These are phyloP conservation scores for Mechanitis mazaeus DNA, from an alignment of 2,888 invertebrate genomes.

Conservation along the genomic window DNA sequence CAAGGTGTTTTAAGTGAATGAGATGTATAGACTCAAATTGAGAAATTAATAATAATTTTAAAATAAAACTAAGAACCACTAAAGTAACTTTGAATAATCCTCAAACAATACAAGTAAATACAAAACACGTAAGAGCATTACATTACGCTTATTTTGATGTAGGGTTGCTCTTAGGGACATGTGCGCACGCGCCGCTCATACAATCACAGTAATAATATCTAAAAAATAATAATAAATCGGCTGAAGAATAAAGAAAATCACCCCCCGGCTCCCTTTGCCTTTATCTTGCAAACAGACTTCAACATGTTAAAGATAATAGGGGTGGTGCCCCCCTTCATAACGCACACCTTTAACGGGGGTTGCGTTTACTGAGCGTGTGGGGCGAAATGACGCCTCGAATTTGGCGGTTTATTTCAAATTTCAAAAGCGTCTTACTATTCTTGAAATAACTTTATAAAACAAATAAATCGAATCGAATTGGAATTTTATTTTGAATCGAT, in stretches of 20 bases:
- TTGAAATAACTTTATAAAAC: slow-evolving; percentile 17
- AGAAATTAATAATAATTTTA: slow-evolving; percentile 18
- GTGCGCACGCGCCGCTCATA: slow-evolving; percentile 69
- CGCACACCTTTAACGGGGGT: slow-evolving; percentile 73
- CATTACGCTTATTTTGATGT: slow-evolving; percentile 48
- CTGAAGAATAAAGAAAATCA: slow-evolving; percentile 76
- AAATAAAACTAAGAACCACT: slow-evolving; percentile 41
- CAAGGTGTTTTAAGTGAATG: slow-evolving; percentile 12
- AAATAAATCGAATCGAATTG: no score
- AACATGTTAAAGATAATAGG: slow-evolving; percentile 76
- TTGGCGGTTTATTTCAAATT: slow-evolving; percentile 70
- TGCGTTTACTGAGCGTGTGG: slow-evolving; percentile 38
- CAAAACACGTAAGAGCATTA: slow-evolving; percentile 67
- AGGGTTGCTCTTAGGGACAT: slow-evolving; percentile 65
- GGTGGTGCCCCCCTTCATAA: slow-evolving; percentile 57
- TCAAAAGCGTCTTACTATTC: slow-evolving; percentile 37
- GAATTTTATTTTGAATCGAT: not conserved
- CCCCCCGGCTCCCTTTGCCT: slow-evolving; percentile 72
- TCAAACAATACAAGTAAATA: slow-evolving; percentile 55
- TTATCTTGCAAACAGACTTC: slow-evolving; percentile 76
- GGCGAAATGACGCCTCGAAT: slow-evolving; percentile 48
- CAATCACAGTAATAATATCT: slow-evolving; percentile 76
- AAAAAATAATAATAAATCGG: slow-evolving; percentile 77
- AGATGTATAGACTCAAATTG: slow-evolving; percentile 2
- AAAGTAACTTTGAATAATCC: slow-evolving; percentile 68